A percentile compares a stretch with the other conserved stretches of the same genome.
Evolutionary conservation across 1,140 invertebrate genomes (phyloP).

Genomic region (Diorhabda elongata): DNA sequence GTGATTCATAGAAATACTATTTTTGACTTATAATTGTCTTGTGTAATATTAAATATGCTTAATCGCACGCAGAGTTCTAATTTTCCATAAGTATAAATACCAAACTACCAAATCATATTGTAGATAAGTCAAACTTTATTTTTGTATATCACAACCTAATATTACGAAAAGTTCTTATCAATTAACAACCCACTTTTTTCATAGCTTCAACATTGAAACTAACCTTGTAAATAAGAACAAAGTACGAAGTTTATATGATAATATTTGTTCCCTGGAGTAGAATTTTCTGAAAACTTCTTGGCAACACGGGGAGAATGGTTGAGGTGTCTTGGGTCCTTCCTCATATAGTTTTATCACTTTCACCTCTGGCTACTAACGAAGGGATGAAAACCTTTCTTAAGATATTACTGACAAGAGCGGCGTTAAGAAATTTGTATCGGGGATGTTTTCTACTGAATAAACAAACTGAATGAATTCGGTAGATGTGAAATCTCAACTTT

Average conservation of each 20-base stretch:
- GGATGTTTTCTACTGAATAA: no score
- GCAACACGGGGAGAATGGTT: neutral
- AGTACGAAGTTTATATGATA: slow-evolving; percentile 3
- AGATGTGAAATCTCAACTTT: no score
- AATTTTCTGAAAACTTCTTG: neutral
- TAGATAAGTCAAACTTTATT: no score
- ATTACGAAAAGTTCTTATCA: neutral
- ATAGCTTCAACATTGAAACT: neutral
- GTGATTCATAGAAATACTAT: no score
- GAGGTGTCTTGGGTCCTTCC: neutral
- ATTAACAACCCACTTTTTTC: neutral
- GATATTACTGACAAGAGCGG: neutral
- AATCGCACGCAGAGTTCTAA: no score
- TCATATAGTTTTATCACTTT: neutral
- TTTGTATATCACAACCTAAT: neutral
- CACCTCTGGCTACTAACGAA: neutral
- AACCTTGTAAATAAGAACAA: neutral
- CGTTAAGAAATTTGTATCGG: no score
- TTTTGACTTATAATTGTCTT: no score
- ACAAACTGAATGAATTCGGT: no score
- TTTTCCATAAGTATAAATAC: no score
- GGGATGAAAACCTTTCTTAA: neutral
- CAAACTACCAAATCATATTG: no score
- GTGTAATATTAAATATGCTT: no score
- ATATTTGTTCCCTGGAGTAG: neutral